Percentiles rank a stretch among this genome's conserved stretches.
These are phyloP conservation scores for Lepidochrysops patricia DNA, from an alignment of 2,888 invertebrate genomes.

Conservation along the genomic window DNA sequence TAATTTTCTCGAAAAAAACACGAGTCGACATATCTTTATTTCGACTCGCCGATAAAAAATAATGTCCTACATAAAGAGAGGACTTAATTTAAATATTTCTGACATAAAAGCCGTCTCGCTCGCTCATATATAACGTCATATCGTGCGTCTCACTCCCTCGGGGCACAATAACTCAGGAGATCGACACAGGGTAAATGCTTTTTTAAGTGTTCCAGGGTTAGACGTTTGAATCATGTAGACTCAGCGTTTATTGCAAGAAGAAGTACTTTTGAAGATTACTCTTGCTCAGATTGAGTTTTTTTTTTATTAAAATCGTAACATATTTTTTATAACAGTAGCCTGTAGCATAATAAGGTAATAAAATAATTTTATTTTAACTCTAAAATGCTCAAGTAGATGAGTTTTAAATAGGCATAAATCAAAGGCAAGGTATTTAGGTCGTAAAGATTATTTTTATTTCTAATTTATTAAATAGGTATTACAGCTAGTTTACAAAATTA, in stretches of 20 bases:
- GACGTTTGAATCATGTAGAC: slow-evolving; percentile 18
- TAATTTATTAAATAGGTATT: no score
- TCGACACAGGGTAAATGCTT: slow-evolving; percentile 51
- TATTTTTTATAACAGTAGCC: no score
- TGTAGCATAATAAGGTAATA: neutral
- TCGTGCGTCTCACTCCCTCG: slow-evolving; percentile 33
- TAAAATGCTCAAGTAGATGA: no score
- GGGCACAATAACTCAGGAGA: slow-evolving; percentile 52
- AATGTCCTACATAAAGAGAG: slow-evolving; percentile 64
- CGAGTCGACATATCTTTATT: slow-evolving; percentile 58
- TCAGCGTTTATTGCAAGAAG: neutral
- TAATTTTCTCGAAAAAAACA: slow-evolving; percentile 34
- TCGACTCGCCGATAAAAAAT: slow-evolving; percentile 66
- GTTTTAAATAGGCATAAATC: no score
- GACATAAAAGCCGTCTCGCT: slow-evolving; percentile 36
- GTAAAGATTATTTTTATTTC: no score
- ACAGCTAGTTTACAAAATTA: no score
- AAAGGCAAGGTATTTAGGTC: no score
- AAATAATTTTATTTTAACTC: neutral
- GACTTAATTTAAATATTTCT: slow-evolving; percentile 71
- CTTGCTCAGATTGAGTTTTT: neutral
- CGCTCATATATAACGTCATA: slow-evolving; percentile 17
- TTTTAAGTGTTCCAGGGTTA: slow-evolving; percentile 56
- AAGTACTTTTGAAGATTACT: neutral
- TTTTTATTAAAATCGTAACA: neutral